Percentiles rank a stretch among this genome's conserved stretches.
phyloP scores from a whole-genome alignment of 2,888 invertebrate species.

The Lomographa bimaculata region DNA sequence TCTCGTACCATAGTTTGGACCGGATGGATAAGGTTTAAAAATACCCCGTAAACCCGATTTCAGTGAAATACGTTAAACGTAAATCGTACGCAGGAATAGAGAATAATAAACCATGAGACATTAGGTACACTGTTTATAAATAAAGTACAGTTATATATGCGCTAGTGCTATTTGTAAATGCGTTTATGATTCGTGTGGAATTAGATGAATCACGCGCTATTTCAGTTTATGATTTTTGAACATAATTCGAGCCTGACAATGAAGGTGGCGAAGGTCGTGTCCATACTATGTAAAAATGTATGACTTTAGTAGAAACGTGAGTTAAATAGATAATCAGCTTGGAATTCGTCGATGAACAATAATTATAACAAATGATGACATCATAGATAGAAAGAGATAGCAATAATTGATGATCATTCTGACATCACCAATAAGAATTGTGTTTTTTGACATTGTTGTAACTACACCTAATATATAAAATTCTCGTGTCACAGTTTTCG shows the following conservation, averaged over 20 bases:
- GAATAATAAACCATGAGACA: conserved; percentile 60
- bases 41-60: conserved; percentile 50
- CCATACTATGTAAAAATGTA: too few relatives aligned
- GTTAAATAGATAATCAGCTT: conserved; percentile 14
- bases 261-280: conserved; percentile 12
- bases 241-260: conserved; percentile 19
- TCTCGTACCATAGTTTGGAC: conserved; percentile 45
- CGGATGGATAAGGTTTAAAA: conserved; percentile 44
- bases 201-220: conserved; percentile 26
- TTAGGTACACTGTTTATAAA: conserved; percentile 42
- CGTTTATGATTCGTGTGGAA: conserved; percentile 20
- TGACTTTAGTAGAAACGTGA: too few relatives aligned
- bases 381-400: too few relatives aligned
- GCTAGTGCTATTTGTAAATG: conserved; percentile 13
- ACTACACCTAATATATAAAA: too few relatives aligned
- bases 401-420: conserved; percentile 1
- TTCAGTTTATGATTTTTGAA: conserved; percentile 23
- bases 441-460: too few relatives aligned
- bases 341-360: conserved; percentile 9
- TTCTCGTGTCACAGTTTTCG: too few relatives aligned
- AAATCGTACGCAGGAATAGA: conserved; percentile 48
- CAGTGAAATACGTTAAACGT: conserved; percentile 49
- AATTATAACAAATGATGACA: conserved; percentile 4
- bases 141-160: conserved; percentile 19
- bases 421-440: too few relatives aligned